Evolutionary conservation across 2,113 vertebrate species (phyloP).

Genomic region (Lepus timidus): DNA sequence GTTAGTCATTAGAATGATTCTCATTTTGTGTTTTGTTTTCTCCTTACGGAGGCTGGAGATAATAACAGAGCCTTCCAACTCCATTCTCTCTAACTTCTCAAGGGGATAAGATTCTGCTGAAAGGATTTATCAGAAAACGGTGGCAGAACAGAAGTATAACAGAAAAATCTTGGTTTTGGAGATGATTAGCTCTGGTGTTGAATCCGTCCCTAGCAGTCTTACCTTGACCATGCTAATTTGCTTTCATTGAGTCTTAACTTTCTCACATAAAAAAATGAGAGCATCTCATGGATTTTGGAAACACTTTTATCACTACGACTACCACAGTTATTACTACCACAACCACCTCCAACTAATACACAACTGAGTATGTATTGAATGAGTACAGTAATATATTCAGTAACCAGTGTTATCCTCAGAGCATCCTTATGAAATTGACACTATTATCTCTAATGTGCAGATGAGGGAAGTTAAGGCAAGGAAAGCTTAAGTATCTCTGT

Average conservation of each 20-base stretch:
- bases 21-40: background rate
- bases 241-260: background rate
- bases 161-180: background rate
- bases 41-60: background rate
- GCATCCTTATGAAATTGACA: background rate
- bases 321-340: background rate
- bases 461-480: background rate
- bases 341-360: background rate
- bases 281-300: background rate
- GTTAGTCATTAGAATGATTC: background rate
- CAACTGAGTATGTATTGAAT: background rate
- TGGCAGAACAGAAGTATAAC: background rate
- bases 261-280: constrained; percentile 4
- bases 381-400: background rate
- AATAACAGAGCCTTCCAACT: background rate
- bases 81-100: background rate
- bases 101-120: background rate
- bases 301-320: background rate
- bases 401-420: background rate
- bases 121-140: background rate
- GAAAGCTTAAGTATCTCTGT: background rate
- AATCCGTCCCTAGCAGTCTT: background rate
- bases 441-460: background rate
- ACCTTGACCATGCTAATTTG: background rate
- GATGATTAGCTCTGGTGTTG: background rate